phyloP scores from a whole-genome alignment of 2,888 invertebrate species.

The Orthonychiurus folsomi region DNA sequence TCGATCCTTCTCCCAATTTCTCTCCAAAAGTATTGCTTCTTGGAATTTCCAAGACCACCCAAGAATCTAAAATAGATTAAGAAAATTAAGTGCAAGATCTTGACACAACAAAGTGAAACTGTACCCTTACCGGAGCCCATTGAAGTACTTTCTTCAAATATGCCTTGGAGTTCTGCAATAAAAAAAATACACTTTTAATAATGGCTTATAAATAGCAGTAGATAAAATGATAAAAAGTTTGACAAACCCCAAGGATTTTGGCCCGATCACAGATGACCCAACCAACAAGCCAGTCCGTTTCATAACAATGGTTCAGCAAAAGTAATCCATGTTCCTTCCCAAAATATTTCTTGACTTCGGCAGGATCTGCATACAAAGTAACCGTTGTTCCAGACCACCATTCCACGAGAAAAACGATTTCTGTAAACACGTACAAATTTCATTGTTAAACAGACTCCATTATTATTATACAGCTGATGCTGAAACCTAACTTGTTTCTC shows the following conservation, averaged over 20 bases:
- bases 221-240: background rate
- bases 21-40: slow-evolving; percentile 85
- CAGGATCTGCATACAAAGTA: slow-evolving; percentile 65
- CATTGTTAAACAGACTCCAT: too few species aligned
- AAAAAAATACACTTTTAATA: slow-evolving; percentile 5
- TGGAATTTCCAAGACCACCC: slow-evolving; percentile 97
- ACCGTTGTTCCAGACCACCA: slow-evolving; percentile 81
- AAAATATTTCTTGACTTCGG: slow-evolving; percentile 65
- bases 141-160: slow-evolving; percentile 87
- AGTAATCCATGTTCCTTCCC: slow-evolving; percentile 83
- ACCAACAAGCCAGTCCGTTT: slow-evolving; percentile 91
- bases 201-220: background rate
- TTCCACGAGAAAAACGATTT: slow-evolving; percentile 81
- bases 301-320: slow-evolving; percentile 90
- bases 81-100: too few species aligned
- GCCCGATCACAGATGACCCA: slow-evolving; percentile 82
- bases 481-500: too few species aligned
- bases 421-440: slow-evolving; percentile 54
- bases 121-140: slow-evolving; percentile 60
- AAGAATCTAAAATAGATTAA: slow-evolving; percentile 49
- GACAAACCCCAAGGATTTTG: slow-evolving; percentile 68
- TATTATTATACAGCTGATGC: too few species aligned
- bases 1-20: slow-evolving; percentile 84
- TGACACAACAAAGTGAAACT: background rate
- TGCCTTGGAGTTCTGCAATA: slow-evolving; percentile 79